Base-by-base conservation (phyloP, 2,797 vertebrate species). In the Amazonetta brasiliensis region DNA sequence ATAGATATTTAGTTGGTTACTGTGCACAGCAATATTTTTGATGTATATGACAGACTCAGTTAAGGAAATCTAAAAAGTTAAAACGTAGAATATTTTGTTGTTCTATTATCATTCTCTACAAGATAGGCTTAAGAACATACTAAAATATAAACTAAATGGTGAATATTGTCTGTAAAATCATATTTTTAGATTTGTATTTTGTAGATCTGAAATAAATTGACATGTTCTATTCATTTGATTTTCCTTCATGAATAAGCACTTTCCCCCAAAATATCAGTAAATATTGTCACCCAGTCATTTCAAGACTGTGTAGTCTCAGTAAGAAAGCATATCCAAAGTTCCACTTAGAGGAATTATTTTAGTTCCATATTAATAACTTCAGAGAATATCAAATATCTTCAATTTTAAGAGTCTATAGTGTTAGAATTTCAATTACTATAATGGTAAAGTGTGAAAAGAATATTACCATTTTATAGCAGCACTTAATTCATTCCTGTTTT, bases 131-230 rank as follows among this genome's bases (percentile, higher is more conserved):
- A 90, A 82, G 77, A 74, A 23, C 7, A 0, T 88, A 43, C 60
- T 95, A 67, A 93, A 92, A 67, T 74, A n/a, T 56, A 78, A 96
- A 90, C 35, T 63, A 59, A 79, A 69, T 68, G 37, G n/a, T 83
- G 59, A 88, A n/a, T 82, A 48, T n/a, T 83, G 80, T 84, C 74
- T 93, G 84, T 92, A 84, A 91, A 86, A 84, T 89, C 3, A 9
- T 93, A 84, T 94, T 94, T 86, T 91, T 92, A 85, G 73, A 60
- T 94, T 44, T 94, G 22, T 82, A 87, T 91, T 93, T 77, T 93
- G 28, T 87, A 84, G 82, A 79, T 83, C 44, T 94, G 80, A 93
- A 95, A 97, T 97, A 94, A 97, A 97, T 83, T 46, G 5, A 50
- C 52, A 78, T 84, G 43, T 88, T 92, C 60, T 96, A 68, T 52